phyloP scores from a whole-genome alignment of 2,113 vertebrate genomes.

The Siphamia tubifer region DNA sequence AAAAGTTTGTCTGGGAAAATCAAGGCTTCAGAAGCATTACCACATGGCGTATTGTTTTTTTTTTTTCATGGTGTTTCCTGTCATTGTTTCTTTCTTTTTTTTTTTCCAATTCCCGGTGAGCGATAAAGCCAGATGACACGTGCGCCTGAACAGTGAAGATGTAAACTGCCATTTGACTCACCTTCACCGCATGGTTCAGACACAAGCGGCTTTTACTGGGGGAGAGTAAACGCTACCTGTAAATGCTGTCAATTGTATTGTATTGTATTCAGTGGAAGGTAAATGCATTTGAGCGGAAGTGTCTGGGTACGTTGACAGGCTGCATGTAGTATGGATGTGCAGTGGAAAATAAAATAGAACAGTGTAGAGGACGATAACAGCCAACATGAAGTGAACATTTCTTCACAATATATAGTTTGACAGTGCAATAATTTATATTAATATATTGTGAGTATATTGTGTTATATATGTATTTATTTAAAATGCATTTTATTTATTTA shows the following conservation, averaged over 20 bases:
- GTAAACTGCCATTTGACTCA: constrained; percentile 4
- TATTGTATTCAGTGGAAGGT: neutral
- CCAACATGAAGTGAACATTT: neutral
- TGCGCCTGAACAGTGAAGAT: neutral
- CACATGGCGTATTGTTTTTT: neutral
- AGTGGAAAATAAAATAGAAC: neutral
- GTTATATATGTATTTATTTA: no score
- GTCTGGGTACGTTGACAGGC: constrained; percentile 15
- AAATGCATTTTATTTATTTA: no score
- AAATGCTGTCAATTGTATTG: neutral
- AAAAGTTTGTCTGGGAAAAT: constrained; percentile 12
- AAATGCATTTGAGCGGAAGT: constrained; percentile 18
- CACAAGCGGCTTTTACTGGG: neutral
- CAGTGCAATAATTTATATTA: no score
- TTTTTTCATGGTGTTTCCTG: constrained; percentile 2
- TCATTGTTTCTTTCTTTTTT: constrained; percentile 1
- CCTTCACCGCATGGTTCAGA: constrained; percentile 16
- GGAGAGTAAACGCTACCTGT: neutral
- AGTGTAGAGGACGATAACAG: neutral
- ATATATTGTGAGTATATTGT: no score
- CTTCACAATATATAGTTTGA: no score
- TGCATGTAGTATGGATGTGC: neutral
- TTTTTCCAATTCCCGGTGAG: neutral
- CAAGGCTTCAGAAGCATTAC: neutral
- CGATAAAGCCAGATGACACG: neutral